Base-by-base conservation (phyloP, 2,797 vertebrate genomes). In the Neosilurus mollespiculum region DNA sequence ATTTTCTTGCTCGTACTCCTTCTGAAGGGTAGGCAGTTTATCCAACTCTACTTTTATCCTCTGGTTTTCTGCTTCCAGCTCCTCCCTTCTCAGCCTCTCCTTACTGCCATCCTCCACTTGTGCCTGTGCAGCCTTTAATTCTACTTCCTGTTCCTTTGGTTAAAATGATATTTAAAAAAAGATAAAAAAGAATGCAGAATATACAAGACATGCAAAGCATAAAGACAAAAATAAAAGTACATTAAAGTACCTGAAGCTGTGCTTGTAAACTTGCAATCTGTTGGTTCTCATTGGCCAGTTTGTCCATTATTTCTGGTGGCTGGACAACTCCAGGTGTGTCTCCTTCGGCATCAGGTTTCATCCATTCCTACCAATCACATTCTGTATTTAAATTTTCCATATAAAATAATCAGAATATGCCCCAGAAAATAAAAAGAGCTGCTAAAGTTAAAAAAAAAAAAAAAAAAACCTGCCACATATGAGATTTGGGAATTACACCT, bases 261-360 rank as follows among this genome's bases (percentile, higher is more conserved):
- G 94, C 95, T 88, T 97, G 95, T 82, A 97, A 91, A n/a, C 92
- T 88, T 82, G 94, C 91, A 83, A 97, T 96, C 65, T 96, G 95
- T 87, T 96, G 91, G 86, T 93, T 95, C 89, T 95, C 96, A 87
- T 94, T 93, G 78, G 93, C 93, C 76, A 97, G 89, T 83, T 93
- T 95, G 90, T 95, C 95, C 72, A 97, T 89, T 64, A 96, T 92
- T 5, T 94, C 90, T 71, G 91, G 92, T 89, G 51, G 82, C 59
- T 90, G 90, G 67, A 83, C 85, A 34, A 88, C 92, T 85, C 72
- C 87, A 56, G 78, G 81, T 0, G 58, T 54, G 0, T 88, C 89
- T 84, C 83, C 56, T 73, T 77, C 87, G 78, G 82, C 85, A 6
- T 91, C 92, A 58, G 90, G 84, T 85, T 89, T 89, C 70, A 92